Percentiles rank a stretch among this genome's conserved stretches.
Conservation (phyloP, 2,113 vertebrate genomes). For the Cacatua alba region DNA sequence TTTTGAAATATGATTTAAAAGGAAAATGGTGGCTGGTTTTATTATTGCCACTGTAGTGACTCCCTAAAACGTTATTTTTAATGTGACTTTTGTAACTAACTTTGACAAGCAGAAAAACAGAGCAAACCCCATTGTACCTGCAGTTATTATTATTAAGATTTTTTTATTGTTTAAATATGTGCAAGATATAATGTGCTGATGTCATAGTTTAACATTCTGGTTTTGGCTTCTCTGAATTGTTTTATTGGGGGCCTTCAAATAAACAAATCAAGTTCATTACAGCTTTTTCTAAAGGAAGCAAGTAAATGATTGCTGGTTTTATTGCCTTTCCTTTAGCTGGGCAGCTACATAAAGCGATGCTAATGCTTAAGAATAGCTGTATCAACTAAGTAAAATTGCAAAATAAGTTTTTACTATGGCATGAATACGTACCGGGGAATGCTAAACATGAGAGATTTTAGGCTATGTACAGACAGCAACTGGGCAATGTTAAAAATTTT, state of each 20-base stretch:
- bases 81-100: background rate
- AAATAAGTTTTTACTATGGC: conserved; percentile 13
- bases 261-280: background rate
- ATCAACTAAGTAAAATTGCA: background rate
- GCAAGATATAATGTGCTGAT: background rate
- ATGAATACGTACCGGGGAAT: background rate
- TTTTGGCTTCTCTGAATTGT: background rate
- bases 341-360: background rate
- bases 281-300: background rate
- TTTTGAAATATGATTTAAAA: conserved; percentile 32
- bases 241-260: conserved; percentile 1
- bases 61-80: background rate
- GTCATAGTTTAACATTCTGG: background rate
- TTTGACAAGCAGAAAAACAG: conserved; percentile 15
- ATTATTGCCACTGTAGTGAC: background rate
- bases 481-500: background rate
- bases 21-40: background rate
- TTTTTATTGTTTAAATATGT: background rate
- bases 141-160: background rate
- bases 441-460: background rate
- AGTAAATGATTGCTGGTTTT: conserved; percentile 13
- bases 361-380: background rate
- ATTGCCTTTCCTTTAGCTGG: background rate
- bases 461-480: background rate
- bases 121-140: background rate